Base-by-base conservation (phyloP, 2,888 invertebrate species). In the Nemurella pictetii region DNA sequence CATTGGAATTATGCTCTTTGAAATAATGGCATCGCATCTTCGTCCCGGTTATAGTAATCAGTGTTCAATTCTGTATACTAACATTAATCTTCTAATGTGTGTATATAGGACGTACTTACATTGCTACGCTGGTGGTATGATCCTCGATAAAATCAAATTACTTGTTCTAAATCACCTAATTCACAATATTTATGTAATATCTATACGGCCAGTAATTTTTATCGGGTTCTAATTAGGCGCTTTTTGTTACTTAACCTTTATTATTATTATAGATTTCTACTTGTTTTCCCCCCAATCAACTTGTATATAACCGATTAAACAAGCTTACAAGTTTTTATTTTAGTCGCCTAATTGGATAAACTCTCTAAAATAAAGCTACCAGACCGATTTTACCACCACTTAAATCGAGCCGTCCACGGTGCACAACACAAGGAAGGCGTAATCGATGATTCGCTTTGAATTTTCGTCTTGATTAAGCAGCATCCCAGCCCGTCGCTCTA, bases 281-380 rank as follows among this genome's bases (percentile, higher is more conserved):
- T 26, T 26, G 75, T 26, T 55, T 55, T 20, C 55, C 20, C 20
- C 5, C 55, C 20, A 55, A 55, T 55, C 9, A 55, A 55, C 55
- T 55, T 20, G 55, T 55, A 55, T 20, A 12, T 12, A 55, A 55
- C 55, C 55, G 55, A 55, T 55, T 55, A 55, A 55, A 55, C 55
- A 55, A 20, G 55, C 55, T 55, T 20, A 55, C 55, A 55, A 2
- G 55, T 20, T 55, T 55, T 20, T 3, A 55, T 28, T 75, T 75
- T 27, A 75, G 27, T 75, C 2, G n/a, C 75, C 75, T 75, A 75
- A 75, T 75, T 75, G 75, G 75, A 75, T 75, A 75, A 75, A 5
- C 4, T 55, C 55, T 55, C 55, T 55, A 55, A 55, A 55, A 55
- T 55, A 55, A 55, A 55, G 55, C 55, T 55, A 55, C 9, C 20